Conservation (phyloP, 2,113 vertebrate species). For the Anarhynchus alexandrinus region DNA sequence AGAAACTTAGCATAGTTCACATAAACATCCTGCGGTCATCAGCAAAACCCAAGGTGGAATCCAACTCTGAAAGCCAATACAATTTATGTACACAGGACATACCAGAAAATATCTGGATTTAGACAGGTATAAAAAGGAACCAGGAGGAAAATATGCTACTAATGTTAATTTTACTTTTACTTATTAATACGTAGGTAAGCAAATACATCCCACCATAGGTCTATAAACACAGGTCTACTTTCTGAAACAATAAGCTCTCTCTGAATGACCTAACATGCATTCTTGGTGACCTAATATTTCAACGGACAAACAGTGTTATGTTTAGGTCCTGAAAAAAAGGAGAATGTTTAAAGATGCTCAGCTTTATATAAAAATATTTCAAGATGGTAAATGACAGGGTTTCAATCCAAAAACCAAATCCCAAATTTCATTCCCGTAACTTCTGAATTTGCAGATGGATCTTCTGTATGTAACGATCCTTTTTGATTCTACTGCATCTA, state of each 20-base stretch:
- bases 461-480: not conserved
- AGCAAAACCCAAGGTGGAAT: not conserved
- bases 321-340: not conserved
- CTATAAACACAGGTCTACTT: constrained; percentile 7
- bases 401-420: not conserved
- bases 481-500: not conserved
- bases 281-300: not conserved
- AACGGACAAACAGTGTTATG: not conserved
- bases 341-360: not conserved
- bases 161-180: constrained; percentile 16
- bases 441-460: not conserved
- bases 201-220: constrained; percentile 10
- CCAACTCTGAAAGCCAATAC: not conserved
- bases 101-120: constrained; percentile 37
- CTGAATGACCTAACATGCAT: not conserved
- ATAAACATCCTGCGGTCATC: constrained; percentile 33
- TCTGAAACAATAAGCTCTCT: constrained; percentile 28
- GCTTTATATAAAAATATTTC: not conserved
- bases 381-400: not conserved
- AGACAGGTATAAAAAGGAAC: constrained; percentile 41
- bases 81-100: constrained; percentile 43
- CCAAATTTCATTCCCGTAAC: not conserved
- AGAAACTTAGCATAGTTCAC: not conserved
- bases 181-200: not conserved
- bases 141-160: not conserved